Evolutionary conservation across 2,797 vertebrate species (phyloP).

Genomic region (Danio aesculapii): DNA sequence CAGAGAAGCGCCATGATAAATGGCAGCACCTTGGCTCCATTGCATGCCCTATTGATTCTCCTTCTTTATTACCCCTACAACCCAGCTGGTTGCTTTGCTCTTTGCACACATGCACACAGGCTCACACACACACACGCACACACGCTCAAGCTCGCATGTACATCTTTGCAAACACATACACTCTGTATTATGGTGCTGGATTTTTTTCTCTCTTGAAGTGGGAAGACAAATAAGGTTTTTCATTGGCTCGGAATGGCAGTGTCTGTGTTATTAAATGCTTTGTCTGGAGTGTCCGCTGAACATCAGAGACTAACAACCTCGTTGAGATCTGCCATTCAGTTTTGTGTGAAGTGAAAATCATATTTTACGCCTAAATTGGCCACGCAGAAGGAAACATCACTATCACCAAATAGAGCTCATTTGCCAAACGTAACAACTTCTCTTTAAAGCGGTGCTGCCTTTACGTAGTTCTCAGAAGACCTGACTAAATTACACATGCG

Average conservation of each 20-base stretch:
- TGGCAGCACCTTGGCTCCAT: slow-evolving; percentile 99
- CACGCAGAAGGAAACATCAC: slow-evolving; percentile 30
- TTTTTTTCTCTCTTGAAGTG: slow-evolving; percentile 31
- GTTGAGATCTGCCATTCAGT: slow-evolving; percentile 31
- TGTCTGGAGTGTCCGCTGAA: slow-evolving; percentile 65
- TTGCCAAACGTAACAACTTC: slow-evolving; percentile 39
- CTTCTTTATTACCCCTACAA: slow-evolving; percentile 99
- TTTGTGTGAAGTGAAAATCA: slow-evolving; percentile 29
- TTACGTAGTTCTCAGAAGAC: slow-evolving; percentile 77
- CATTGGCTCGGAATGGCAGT: slow-evolving; percentile 72
- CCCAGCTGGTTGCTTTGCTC: slow-evolving; percentile 99
- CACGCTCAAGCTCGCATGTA: slow-evolving; percentile 43
- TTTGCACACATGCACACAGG: slow-evolving; percentile 79
- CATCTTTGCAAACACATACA: slow-evolving; percentile 42
- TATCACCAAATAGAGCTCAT: slow-evolving; percentile 54
- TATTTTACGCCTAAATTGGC: slow-evolving; percentile 31
- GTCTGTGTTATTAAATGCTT: slow-evolving; percentile 70
- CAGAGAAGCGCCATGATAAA: slow-evolving; percentile 99
- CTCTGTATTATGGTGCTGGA: slow-evolving; percentile 61
- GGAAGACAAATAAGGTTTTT: slow-evolving; percentile 76
- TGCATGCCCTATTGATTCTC: slow-evolving; percentile 99
- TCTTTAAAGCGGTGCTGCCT: slow-evolving; percentile 57
- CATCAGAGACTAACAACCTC: slow-evolving; percentile 37
- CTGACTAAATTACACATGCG: slow-evolving; percentile 93
- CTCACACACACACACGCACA: slow-evolving; percentile 32